A percentile compares a stretch with the other conserved stretches of the same genome.
Conservation (phyloP, 2,797 vertebrate genomes). For the Propithecus deckenii region DNA sequence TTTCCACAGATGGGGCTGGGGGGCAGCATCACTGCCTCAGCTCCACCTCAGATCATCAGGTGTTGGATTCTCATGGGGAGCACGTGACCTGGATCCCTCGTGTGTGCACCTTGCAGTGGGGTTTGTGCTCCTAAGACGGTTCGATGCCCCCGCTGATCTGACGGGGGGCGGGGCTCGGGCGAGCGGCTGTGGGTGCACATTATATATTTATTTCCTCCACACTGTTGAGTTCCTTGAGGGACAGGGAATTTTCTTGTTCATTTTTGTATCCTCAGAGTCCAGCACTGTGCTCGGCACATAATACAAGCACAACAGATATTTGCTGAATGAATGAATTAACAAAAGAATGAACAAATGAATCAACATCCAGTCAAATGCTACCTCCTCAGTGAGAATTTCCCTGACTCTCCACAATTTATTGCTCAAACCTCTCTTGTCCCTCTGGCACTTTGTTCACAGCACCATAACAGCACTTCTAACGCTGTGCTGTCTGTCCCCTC, state of each 20-base stretch:
- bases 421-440: not conserved
- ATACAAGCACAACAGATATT: not conserved
- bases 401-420: not conserved
- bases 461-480: not conserved
- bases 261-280: not conserved
- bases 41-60: no score
- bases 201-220: not conserved
- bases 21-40: no score
- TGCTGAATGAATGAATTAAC: not conserved
- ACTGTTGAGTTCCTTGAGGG: not conserved
- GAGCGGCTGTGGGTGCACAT: not conserved
- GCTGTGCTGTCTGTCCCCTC: not conserved
- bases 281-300: not conserved
- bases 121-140: no score
- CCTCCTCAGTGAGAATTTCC: not conserved
- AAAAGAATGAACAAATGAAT: conserved; percentile 15
- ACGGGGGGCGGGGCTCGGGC: no score
- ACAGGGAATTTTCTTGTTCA: not conserved
- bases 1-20: no score
- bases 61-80: no score
- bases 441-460: not conserved
- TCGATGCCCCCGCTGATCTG: no score
- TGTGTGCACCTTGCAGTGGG: no score
- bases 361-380: not conserved
- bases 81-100: no score